phyloP scores from a whole-genome alignment of 2,113 vertebrate genomes.

The Leucopsar rothschildi region DNA sequence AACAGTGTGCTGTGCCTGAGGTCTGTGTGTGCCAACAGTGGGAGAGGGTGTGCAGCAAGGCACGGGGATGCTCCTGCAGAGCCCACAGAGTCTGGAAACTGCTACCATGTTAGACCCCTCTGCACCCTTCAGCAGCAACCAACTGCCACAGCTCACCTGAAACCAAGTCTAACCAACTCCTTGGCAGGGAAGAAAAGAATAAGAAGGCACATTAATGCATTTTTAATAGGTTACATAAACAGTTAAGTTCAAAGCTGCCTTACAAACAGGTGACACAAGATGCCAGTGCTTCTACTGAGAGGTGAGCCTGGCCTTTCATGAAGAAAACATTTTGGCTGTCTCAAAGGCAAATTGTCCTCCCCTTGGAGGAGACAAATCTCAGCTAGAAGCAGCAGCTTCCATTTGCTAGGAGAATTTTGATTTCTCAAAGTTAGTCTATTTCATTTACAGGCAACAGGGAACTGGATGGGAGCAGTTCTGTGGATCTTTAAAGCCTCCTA shows the following conservation, averaged over 20 bases:
- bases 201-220: not conserved
- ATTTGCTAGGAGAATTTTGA: not conserved
- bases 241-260: not conserved
- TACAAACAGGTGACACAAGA: not conserved
- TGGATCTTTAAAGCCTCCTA: not conserved
- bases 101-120: not conserved
- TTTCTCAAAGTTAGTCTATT: not conserved
- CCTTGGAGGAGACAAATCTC: not conserved
- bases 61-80: not conserved
- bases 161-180: not conserved
- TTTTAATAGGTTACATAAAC: not conserved
- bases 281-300: not conserved
- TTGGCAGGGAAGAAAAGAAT: not conserved
- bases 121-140: not conserved
- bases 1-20: not conserved
- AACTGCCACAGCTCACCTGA: not conserved
- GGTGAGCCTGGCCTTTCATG: not conserved
- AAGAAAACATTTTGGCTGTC: not conserved
- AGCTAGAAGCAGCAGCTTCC: not conserved
- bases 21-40: not conserved
- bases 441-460: not conserved
- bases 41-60: not conserved
- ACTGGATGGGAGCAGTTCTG: not conserved
- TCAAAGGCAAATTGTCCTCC: not conserved
- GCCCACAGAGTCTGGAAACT: not conserved